Percentiles rank a stretch among this genome's conserved stretches.
These are phyloP conservation scores for Drosophila mettleri DNA, from an alignment of 2,888 invertebrate species.

Conservation along the genomic window DNA sequence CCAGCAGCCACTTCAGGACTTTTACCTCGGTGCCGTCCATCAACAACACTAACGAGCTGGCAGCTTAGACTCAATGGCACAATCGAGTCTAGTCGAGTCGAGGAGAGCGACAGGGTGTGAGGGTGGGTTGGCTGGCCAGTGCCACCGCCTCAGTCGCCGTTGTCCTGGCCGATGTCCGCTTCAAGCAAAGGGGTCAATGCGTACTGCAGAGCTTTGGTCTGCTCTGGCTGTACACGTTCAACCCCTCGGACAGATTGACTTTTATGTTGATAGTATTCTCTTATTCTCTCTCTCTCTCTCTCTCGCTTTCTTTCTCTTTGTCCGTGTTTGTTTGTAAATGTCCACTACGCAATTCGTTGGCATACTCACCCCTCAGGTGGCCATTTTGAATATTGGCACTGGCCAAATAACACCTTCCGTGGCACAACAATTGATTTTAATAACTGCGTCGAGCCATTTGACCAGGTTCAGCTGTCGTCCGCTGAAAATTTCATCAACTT, in stretches of 20 bases:
- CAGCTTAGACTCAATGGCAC: slow-evolving; percentile 30
- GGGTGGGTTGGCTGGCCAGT: slow-evolving; percentile 51
- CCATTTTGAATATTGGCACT: slow-evolving; percentile 65
- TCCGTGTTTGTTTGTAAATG: slow-evolving; percentile 42
- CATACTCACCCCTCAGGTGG: slow-evolving; percentile 64
- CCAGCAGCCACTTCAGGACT: slow-evolving; percentile 53
- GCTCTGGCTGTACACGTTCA: slow-evolving; percentile 52
- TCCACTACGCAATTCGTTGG: slow-evolving; percentile 52
- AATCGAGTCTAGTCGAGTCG: slow-evolving; percentile 34
- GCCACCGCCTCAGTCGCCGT: background rate
- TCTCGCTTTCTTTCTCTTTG: slow-evolving; percentile 16
- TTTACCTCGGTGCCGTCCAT: slow-evolving; percentile 56
- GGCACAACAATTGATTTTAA: slow-evolving; percentile 59
- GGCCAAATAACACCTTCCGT: slow-evolving; percentile 42
- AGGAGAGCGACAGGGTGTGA: slow-evolving; percentile 32
- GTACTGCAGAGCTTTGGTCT: slow-evolving; percentile 39
- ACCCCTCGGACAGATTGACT: slow-evolving; percentile 77
- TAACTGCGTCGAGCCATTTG: slow-evolving; percentile 40
- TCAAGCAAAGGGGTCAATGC: slow-evolving; percentile 70
- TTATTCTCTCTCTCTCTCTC: slow-evolving; percentile 1
- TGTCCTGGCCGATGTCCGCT: slow-evolving; percentile 51
- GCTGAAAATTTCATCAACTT: slow-evolving; percentile 2
- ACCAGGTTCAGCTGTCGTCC: slow-evolving; percentile 23
- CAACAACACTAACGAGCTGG: slow-evolving; percentile 59
- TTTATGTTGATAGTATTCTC: slow-evolving; percentile 65